Percentiles rank a stretch among this genome's conserved stretches.
Conservation (phyloP, 2,797 vertebrate genomes). For the Scolopax bukidnonensis region DNA sequence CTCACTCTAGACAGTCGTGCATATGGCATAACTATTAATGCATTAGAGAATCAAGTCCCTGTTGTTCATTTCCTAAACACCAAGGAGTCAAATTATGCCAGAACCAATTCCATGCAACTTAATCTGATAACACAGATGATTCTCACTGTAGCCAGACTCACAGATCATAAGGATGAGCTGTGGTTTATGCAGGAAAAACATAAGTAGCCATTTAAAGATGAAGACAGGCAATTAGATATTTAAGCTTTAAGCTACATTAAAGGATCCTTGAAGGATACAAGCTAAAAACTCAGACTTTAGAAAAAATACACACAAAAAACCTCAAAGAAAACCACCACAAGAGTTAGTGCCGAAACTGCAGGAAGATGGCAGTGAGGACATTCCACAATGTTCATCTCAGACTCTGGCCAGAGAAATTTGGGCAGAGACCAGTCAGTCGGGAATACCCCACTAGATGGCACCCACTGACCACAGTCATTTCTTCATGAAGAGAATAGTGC, state of each 20-base stretch:
- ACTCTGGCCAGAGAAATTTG: accelerated
- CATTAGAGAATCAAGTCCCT: neutral
- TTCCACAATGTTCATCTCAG: no score
- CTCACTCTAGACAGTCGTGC: neutral
- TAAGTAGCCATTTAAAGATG: neutral
- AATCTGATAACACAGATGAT: neutral
- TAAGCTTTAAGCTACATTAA: neutral
- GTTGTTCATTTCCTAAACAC: neutral
- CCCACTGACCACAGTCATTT: neutral
- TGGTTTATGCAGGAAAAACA: neutral
- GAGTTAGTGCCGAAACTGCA: neutral
- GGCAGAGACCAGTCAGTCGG: neutral
- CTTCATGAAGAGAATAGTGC: no score
- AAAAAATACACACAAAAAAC: neutral
- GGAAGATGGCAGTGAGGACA: neutral
- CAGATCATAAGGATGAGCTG: neutral
- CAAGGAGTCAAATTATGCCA: neutral
- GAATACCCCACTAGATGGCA: slow-evolving; percentile 53
- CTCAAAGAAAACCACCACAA: neutral
- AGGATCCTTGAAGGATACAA: neutral
- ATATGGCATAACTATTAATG: neutral
- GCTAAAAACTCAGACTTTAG: neutral
- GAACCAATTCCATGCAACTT: neutral
- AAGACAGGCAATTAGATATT: neutral
- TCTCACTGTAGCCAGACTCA: neutral